Evolutionary conservation across 2,797 vertebrate species (phyloP).

Genomic region (Chloroceryle amazona): DNA sequence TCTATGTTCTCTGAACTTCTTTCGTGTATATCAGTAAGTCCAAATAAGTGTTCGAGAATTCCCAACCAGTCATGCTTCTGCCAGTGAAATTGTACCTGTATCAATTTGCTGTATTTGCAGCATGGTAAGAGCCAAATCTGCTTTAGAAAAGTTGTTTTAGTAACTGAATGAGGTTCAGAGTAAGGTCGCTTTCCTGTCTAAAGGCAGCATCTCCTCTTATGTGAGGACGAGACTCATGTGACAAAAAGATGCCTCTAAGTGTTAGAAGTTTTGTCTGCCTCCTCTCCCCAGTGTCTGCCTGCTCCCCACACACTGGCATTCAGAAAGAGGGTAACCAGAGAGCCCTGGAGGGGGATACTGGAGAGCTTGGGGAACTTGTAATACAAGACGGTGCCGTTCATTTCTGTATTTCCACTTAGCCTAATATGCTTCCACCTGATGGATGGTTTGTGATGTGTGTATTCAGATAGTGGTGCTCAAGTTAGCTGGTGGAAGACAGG

Average conservation of each 20-base stretch:
- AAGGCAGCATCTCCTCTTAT: not conserved
- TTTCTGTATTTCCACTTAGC: not conserved
- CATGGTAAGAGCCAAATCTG: not conserved
- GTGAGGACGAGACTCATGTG: not conserved
- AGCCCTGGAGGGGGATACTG: not conserved
- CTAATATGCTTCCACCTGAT: not conserved
- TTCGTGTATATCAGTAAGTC: not conserved
- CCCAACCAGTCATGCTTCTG: not conserved
- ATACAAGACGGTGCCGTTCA: not conserved
- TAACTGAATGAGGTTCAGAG: not conserved
- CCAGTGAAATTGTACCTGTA: not conserved
- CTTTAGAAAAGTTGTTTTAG: not conserved
- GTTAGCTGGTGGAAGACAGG: not conserved
- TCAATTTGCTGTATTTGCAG: not conserved
- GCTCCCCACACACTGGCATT: not conserved
- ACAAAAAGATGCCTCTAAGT: not conserved
- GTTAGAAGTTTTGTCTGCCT: not conserved
- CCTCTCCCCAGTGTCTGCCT: not conserved
- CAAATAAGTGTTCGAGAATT: not conserved
- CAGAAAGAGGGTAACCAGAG: not conserved
- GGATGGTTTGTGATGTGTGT: not conserved
- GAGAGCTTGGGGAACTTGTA: not conserved
- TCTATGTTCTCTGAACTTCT: not conserved
- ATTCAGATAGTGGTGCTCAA: not conserved
- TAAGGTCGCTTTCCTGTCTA: not conserved